Evolutionary conservation across 2,888 invertebrate genomes (phyloP).

Genomic region (Calliopum simillimum): DNA sequence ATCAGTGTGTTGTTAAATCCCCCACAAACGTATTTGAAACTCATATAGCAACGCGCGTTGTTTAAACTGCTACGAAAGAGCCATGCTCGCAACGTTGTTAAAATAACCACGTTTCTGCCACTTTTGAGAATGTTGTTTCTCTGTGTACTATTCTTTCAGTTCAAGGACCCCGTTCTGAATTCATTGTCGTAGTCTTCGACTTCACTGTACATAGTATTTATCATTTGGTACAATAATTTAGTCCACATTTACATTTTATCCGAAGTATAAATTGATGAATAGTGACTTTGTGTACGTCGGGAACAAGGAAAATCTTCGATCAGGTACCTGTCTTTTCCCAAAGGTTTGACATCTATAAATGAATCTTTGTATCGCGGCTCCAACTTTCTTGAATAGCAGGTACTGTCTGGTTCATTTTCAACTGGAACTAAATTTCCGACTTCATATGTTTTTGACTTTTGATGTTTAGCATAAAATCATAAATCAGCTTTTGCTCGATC

Average conservation of each 20-base stretch:
- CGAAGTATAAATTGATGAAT: constrained; percentile 42
- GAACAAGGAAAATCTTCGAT: constrained; percentile 46
- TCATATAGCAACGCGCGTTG: too few species aligned
- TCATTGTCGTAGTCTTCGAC: too few species aligned
- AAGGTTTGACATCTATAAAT: constrained; percentile 41
- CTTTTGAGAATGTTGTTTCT: too few species aligned
- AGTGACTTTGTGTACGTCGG: constrained; percentile 42
- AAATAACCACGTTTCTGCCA: too few species aligned
- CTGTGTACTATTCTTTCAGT: too few species aligned
- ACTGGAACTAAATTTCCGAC: constrained; percentile 35
- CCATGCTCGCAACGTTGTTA: too few species aligned
- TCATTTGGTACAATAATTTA: too few species aligned
- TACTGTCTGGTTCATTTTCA: constrained; percentile 37
- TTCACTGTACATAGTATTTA: too few species aligned
- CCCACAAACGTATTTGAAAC: too few species aligned
- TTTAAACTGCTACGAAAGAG: too few species aligned
- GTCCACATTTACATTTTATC: constrained; percentile 46
- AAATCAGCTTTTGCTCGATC: constrained; percentile 26
- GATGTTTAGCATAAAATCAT: constrained; percentile 36
- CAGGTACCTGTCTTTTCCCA: constrained; percentile 46
- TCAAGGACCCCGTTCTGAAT: too few species aligned
- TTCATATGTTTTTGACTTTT: constrained; percentile 28
- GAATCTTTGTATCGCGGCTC: constrained; percentile 46
- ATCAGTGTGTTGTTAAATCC: too few species aligned
- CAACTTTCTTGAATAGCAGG: constrained; percentile 43